Evolutionary conservation across 2,113 vertebrate genomes (phyloP).

Genomic region (Panthera uncia): DNA sequence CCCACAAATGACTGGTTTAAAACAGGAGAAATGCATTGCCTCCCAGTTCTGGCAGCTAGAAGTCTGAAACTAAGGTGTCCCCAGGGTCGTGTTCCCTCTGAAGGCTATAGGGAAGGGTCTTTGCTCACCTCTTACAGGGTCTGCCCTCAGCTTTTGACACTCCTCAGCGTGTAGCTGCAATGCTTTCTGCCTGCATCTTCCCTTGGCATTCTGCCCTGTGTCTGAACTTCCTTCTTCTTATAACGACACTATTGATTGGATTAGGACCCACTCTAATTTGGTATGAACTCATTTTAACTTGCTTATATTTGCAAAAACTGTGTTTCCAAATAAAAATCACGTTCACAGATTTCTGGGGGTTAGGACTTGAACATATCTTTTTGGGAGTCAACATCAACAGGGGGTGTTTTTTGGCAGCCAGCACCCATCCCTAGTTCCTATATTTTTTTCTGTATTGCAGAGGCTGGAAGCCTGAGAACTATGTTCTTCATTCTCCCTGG

Average conservation of each 20-base stretch:
- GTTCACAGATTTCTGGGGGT: not conserved
- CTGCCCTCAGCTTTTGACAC: not conserved
- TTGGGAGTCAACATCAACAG: not conserved
- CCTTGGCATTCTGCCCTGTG: not conserved
- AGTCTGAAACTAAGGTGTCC: not conserved
- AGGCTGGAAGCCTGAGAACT: not conserved
- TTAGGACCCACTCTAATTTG: not conserved
- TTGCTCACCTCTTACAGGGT: not conserved
- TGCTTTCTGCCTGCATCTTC: not conserved
- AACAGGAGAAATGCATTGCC: not conserved
- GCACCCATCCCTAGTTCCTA: not conserved
- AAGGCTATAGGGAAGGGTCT: not conserved
- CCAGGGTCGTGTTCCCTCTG: not conserved
- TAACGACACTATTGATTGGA: not conserved
- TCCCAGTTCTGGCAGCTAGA: not conserved
- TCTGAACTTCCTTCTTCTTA: not conserved
- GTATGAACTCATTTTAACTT: not conserved
- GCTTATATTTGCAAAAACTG: not conserved
- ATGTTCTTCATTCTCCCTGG: not conserved
- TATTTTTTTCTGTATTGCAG: not conserved
- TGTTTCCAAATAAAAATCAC: not conserved
- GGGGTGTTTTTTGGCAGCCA: not conserved
- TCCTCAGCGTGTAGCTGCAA: not conserved
- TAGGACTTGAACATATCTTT: not conserved
- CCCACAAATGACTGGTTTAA: not conserved